Evolutionary conservation across 2,797 vertebrate species (phyloP), one percentile per base, ranked within the genome.

Genomic region (Hippoglossus hippoglossus): DNA sequence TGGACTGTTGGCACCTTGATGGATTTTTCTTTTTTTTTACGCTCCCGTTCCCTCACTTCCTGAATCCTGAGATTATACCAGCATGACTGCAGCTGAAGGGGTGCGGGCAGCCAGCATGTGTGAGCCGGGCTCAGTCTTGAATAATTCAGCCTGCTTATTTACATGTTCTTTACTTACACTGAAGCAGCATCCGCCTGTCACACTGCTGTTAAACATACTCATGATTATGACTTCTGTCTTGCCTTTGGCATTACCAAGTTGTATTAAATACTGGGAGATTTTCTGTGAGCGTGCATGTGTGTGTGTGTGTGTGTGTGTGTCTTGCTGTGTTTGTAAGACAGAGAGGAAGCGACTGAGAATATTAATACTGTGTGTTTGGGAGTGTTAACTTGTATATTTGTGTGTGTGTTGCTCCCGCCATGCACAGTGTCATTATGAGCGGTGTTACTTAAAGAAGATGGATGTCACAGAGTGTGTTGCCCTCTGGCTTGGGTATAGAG

Each of bases 381-480:
- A 76, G 63, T 49, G 65, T 73, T 77, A 77, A 71, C 67, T 31
- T 31, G 28, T 31, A 31, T 31, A 31, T 31, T 56, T 67, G 68
- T 79, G 67, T 71, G 56, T 59, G 57, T 75, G 54, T 73, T 73
- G 12, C 75, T 81, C 76, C 59, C 72, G 11, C 79, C 73, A 75
- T 84, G 84, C 22, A 52, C 71, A 56, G 82, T 68, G 84, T 83
- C 80, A 74, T 87, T 85, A 87, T 69, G 87, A 87, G 84, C 78
- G 18, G 74, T 47, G 79, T 91, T 90, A 90, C 84, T 93, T 91
- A 87, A 90, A 89, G 86, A 89, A 92, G 89, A 93, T 90, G 84
- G 86, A 91, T 93, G 89, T 80, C 83, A 66, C 75, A 46, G 86
- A 81, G 83, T 74, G 79, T 72, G 79, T 81, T 91, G 87, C 85